Evolutionary conservation across 2,797 vertebrate genomes (phyloP), one percentile per base, ranked within the genome.

Genomic region (Enteromius viviparus): DNA sequence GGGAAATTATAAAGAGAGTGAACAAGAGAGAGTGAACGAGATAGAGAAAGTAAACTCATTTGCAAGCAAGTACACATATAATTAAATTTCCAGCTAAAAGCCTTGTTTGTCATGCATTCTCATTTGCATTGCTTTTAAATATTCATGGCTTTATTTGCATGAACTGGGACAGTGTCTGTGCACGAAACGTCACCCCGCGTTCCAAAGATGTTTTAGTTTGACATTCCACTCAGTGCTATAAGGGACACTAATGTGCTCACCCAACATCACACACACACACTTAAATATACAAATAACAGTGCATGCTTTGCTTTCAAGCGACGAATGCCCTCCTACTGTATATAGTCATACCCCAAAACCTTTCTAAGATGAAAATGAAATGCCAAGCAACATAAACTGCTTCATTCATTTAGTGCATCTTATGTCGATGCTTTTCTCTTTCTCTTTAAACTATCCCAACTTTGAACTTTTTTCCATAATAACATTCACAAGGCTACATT

Each of bases 1-100:
- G 51, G 49, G 71, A 68, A 78, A 80, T 58, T 42, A 49, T 78
- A 87, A 88, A 86, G 55, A 77, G 78, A 82, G 87, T 89, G 68
- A 89, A 86, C 60, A 49, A 78, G 80, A 88, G 84, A 83, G 86
- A 89, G 55, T 58, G 40, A 60, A 51, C 62, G 62, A 82, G 80
- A 88, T 82, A 78, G 51, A 85, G 84, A 91, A 88, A 90, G 90
- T 88, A 91, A 92, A 91, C 87, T 92, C 84, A 90, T 94, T 94
- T 93, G 90, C 91, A 91, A 91, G 89, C 85, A 85, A 88, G 89
- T 88, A 87, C 87, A 89, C 86, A 91, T 90, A 88, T 93, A 93
- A 94, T 94, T 93, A 92, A 91, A 92, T 92, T 91, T 91, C 89
- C 89, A 89, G 91, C 92, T 94, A 94, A 94, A 93, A 93, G 93